A percentile compares a stretch with the other conserved stretches of the same genome.
phyloP scores from a whole-genome alignment of 37 sponge, comb jelly and placozoan species.

The Diacarnus erythraeanus region DNA sequence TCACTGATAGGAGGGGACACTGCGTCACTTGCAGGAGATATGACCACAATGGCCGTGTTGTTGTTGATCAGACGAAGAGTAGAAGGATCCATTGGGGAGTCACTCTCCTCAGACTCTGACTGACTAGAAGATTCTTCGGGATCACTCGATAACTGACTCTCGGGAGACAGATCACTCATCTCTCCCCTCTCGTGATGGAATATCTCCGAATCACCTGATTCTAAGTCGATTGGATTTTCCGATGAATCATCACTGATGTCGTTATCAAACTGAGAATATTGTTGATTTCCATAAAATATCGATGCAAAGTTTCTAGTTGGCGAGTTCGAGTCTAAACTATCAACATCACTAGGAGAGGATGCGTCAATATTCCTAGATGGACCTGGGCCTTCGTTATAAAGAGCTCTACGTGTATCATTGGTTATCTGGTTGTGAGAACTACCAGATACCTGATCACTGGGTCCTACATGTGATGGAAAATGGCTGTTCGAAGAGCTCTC shows the following conservation, averaged over 20 bases:
- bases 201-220: background rate
- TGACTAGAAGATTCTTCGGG: slow-evolving; percentile 6
- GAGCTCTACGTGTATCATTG: background rate
- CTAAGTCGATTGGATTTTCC: background rate
- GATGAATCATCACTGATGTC: slow-evolving; percentile 4
- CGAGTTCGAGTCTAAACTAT: background rate
- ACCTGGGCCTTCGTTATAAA: background rate
- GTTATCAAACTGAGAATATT: background rate
- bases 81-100: background rate
- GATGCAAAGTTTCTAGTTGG: background rate
- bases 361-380: background rate
- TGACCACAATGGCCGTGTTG: background rate
- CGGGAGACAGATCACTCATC: background rate
- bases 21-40: background rate
- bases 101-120: slow-evolving; percentile 3
- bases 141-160: background rate
- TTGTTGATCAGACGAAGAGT: background rate
- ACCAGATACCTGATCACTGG: background rate
- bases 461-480: background rate
- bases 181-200: background rate
- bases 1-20: background rate
- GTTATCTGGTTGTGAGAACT: background rate
- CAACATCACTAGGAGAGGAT: background rate
- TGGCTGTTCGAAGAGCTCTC: background rate
- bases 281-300: background rate